Percentiles rank a stretch among this genome's conserved stretches.
Conservation (phyloP, 2,888 invertebrate species). For the Agrochola circellaris region DNA sequence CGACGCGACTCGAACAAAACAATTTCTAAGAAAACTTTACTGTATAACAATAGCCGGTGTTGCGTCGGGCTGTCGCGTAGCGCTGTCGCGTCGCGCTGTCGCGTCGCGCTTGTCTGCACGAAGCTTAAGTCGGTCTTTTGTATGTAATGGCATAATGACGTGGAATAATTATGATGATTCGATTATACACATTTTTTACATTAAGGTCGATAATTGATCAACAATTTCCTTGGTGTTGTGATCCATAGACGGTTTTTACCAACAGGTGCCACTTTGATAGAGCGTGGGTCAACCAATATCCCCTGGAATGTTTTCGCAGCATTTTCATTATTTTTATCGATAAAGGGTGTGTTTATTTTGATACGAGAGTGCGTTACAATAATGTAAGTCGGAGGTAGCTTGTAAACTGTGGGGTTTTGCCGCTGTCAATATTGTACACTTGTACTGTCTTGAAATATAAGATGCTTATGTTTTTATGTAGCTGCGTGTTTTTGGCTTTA, state of each 20-base stretch:
- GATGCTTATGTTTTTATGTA: too few species aligned
- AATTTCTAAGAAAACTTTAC: too few species aligned
- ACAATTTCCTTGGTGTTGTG: background rate
- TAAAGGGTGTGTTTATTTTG: conserved; percentile 54
- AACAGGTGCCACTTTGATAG: too few species aligned
- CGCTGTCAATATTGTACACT: conserved; percentile 34
- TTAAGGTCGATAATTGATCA: background rate
- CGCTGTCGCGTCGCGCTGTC: too few species aligned
- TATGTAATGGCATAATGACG: too few species aligned
- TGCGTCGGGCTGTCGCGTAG: too few species aligned
- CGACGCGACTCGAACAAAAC: too few species aligned
- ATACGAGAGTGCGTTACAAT: conserved; percentile 35
- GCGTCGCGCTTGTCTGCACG: too few species aligned
- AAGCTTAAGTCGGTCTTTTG: too few species aligned
- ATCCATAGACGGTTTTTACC: background rate
- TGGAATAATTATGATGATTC: too few species aligned
- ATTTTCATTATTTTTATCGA: conserved; percentile 63
- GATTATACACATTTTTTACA: background rate
- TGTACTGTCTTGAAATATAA: background rate
- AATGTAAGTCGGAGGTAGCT: conserved; percentile 33
- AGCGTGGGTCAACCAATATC: conserved; percentile 12
- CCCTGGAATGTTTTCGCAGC: conserved; percentile 30
- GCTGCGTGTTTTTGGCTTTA: background rate
- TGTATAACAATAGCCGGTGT: too few species aligned
- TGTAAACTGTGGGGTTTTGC: conserved; percentile 26